Evolutionary conservation across 2,797 vertebrate genomes (phyloP), one percentile per base, ranked within the genome.

Genomic region (Gorsachius magnificus): DNA sequence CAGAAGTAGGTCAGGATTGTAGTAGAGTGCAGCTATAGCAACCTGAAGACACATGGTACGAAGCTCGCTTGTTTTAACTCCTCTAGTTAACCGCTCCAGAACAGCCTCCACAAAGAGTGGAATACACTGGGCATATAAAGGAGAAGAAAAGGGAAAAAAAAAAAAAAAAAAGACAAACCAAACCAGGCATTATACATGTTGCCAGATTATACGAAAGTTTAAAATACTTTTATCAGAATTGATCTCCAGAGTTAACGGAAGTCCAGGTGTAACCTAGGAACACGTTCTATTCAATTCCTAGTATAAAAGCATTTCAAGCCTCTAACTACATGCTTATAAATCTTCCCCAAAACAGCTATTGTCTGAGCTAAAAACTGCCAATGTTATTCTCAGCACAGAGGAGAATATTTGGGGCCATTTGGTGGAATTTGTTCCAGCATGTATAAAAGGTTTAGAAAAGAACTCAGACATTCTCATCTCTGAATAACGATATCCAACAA

Each of bases 21-120:
- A 99, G 97, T 99, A 99, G 68, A 99, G 98, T 5, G 99, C 99
- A 26, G 99, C 99, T 31, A 99, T 99, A 45, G 98, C 99, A 93
- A 99, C 99, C 98, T 99, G 99, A 53, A 99, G 98, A 95, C 99
- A 99, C 99, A 99, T 99, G 58, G 99, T 99, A 43, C 99, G 98
- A 60, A 99, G 98, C 96, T 99, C 99, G 1, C 98, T 99, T 51
- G 99, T 99, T 97, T 99, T 99, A 95, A 99, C 99, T 7, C 99
- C 99, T 20, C 99, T 98, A 14, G 99, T 99, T 96, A 99, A 94
- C 14, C 99, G 98, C 96, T 99, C 99, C 97, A 99, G 97, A 70
- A 99, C 99, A 1, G 98, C 99, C 93, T 99, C 99, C 97, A 99
- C 99, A 19, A 99, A 99, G 84, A 99, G 98, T 10, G 99, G 99